These are phyloP conservation scores for Drosophila grimshawi DNA, from an alignment of 1,140 invertebrate genomes.

Conservation along the genomic window DNA sequence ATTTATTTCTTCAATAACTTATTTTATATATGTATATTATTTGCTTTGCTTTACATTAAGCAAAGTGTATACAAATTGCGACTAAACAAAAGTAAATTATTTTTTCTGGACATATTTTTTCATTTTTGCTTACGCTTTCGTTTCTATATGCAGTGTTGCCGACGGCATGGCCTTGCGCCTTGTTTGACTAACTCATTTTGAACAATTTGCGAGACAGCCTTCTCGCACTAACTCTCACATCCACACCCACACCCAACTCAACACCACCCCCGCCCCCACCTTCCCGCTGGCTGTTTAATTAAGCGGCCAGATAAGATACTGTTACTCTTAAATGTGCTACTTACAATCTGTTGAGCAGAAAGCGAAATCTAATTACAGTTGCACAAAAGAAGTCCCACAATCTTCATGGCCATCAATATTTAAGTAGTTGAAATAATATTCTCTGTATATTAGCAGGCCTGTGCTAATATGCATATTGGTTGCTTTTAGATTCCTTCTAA, in stretches of 20 bases:
- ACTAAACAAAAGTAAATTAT: neutral
- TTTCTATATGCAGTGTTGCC: constrained; percentile 58
- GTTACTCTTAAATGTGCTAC: constrained; percentile 58
- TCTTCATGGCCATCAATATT: constrained; percentile 41
- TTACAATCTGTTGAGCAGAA: constrained; percentile 62
- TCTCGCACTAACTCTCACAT: neutral
- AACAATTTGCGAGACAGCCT: constrained; percentile 60
- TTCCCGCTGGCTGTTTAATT: constrained; percentile 57
- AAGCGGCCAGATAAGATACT: constrained; percentile 71
- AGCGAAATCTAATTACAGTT: constrained; percentile 62
- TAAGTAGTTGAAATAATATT: constrained; percentile 32
- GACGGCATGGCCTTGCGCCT: constrained; percentile 64
- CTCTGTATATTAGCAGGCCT: neutral
- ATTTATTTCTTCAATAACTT: too few relatives aligned
- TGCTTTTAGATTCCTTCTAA: neutral
- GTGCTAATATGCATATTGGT: neutral
- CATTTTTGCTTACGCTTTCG: constrained; percentile 55
- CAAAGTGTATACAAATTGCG: too few relatives aligned
- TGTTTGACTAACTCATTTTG: constrained; percentile 81
- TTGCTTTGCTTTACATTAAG: too few relatives aligned
- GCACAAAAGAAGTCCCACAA: constrained; percentile 40
- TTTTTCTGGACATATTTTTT: constrained; percentile 15
- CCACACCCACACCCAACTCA: neutral
- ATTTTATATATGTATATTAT: too few relatives aligned
- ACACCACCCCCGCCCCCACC: neutral